Evolutionary conservation across 2,888 invertebrate genomes (phyloP).

Genomic region (Campoplex nolae): DNA sequence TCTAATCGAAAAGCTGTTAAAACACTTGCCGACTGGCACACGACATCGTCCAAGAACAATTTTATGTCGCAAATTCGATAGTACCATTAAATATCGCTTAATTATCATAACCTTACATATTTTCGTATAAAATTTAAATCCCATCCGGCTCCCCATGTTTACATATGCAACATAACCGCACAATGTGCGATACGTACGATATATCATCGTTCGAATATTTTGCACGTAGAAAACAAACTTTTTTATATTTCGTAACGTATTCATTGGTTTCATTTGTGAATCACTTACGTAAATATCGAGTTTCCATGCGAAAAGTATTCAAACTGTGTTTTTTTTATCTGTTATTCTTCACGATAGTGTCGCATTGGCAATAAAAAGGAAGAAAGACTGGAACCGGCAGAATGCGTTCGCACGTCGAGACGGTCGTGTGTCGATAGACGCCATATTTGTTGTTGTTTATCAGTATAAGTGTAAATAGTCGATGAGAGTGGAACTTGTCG

Average conservation of each 20-base stretch:
- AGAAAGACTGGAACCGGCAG: not conserved
- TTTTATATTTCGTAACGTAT: not conserved
- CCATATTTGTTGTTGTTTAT: conserved; percentile 16
- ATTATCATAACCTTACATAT: conserved; percentile 5
- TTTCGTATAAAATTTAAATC: not conserved
- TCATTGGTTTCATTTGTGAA: not conserved
- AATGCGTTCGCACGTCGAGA: too few species aligned
- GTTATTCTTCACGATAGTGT: not conserved
- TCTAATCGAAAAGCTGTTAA: conserved; percentile 23
- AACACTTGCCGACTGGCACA: conserved; percentile 10
- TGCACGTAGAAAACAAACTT: not conserved
- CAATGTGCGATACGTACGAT: not conserved
- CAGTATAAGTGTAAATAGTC: not conserved
- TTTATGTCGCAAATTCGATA: not conserved
- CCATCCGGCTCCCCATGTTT: not conserved
- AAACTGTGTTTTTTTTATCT: not conserved
- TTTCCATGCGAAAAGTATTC: not conserved
- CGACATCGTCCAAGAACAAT: not conserved
- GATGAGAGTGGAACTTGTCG: not conserved
- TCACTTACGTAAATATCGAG: not conserved
- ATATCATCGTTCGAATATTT: not conserved
- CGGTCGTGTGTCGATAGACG: not conserved
- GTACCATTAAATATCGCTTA: not conserved
- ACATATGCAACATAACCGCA: conserved; percentile 2
- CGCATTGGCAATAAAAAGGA: not conserved